Percentiles rank a stretch among this genome's conserved stretches.
phyloP scores from a whole-genome alignment of 1,140 invertebrate species.

The Nymphalis io region DNA sequence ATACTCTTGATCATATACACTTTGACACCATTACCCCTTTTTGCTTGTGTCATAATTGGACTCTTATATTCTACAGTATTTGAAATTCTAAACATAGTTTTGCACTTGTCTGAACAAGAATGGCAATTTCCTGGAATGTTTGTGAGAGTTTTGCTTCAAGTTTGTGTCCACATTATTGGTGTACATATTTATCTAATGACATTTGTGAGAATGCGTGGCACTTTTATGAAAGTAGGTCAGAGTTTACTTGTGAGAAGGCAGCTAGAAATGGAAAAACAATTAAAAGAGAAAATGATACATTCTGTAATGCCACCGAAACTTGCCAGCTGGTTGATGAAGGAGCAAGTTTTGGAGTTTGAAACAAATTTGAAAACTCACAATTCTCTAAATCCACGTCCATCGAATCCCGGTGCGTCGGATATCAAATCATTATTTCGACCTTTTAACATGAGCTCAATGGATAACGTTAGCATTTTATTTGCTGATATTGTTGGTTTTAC shows the following conservation, averaged over 20 bases:
- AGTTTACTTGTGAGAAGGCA: constrained; percentile 90
- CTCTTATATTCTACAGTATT: constrained; percentile 91
- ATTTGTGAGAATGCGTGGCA: constrained; percentile 94
- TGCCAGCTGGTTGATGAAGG: constrained; percentile 92
- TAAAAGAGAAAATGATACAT: constrained; percentile 98
- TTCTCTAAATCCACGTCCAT: constrained; percentile 74
- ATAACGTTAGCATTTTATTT: constrained; percentile 98
- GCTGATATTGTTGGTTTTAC: constrained; percentile 99
- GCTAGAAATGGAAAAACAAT: constrained; percentile 94
- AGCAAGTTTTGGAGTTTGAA: constrained; percentile 82
- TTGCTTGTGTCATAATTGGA: constrained; percentile 89
- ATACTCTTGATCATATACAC: constrained; percentile 95
- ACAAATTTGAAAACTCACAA: constrained; percentile 70
- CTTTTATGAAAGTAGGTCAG: constrained; percentile 98
- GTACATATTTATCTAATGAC: constrained; percentile 97
- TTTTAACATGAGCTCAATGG: constrained; percentile 97
- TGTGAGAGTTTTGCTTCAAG: constrained; percentile 90
- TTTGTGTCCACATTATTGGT: constrained; percentile 95
- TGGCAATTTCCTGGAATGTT: constrained; percentile 82
- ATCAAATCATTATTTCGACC: constrained; percentile 92
- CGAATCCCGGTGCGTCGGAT: constrained; percentile 83
- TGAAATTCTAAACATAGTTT: constrained; percentile 83
- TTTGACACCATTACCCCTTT: constrained; percentile 94
- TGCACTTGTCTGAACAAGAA: constrained; percentile 72
- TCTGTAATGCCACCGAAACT: constrained; percentile 97